Evolutionary conservation across 2,113 vertebrate species (phyloP).

Genomic region (Tichodroma muraria): DNA sequence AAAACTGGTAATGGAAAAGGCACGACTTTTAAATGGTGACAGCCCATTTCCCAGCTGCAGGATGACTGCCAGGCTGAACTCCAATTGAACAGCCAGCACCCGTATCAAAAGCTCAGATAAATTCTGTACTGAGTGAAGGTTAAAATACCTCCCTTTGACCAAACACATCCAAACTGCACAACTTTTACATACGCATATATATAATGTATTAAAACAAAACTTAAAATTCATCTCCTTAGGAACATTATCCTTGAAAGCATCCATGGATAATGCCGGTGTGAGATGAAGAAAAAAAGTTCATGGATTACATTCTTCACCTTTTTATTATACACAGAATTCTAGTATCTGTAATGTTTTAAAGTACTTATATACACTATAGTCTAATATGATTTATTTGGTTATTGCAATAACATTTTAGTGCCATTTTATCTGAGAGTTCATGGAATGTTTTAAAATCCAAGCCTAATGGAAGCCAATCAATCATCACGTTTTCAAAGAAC

Average conservation of each 20-base stretch:
- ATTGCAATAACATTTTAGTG: slow-evolving; percentile 74
- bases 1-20: not conserved
- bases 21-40: not conserved
- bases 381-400: slow-evolving; percentile 69
- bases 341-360: slow-evolving; percentile 71
- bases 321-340: slow-evolving; percentile 71
- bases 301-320: slow-evolving; percentile 65
- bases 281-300: slow-evolving; percentile 8
- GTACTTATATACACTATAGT: slow-evolving; percentile 62
- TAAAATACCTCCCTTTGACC: not conserved
- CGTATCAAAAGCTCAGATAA: not conserved
- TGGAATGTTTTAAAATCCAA: slow-evolving; percentile 72
- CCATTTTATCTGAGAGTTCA: slow-evolving; percentile 72
- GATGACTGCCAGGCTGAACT: not conserved
- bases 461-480: slow-evolving; percentile 76
- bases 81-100: not conserved
- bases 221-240: not conserved
- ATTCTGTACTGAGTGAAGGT: not conserved
- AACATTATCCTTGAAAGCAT: not conserved
- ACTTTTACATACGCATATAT: not conserved
- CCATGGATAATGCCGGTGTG: not conserved
- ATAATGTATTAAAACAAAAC: not conserved
- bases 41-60: not conserved
- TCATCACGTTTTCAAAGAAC: slow-evolving; percentile 76
- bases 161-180: not conserved